Conservation (phyloP, 2,888 invertebrate genomes). For the Drosophila fulvimacula region DNA sequence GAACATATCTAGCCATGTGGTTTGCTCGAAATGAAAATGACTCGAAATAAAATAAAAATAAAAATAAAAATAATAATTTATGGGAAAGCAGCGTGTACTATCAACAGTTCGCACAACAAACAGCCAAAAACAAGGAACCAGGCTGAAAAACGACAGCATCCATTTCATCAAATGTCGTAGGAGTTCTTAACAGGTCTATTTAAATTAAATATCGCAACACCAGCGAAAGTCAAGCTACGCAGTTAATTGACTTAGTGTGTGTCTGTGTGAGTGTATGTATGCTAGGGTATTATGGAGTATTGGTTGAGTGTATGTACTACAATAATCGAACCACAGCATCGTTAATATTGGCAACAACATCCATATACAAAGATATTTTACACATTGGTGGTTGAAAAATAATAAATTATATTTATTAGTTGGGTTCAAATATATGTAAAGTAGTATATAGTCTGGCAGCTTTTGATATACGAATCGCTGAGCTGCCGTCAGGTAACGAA, state of each 20-base stretch:
- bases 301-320: slow-evolving; percentile 48
- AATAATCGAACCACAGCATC: slow-evolving; percentile 35
- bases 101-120: slow-evolving; percentile 62
- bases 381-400: slow-evolving; percentile 42
- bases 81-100: slow-evolving; percentile 56
- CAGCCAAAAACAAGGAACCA: slow-evolving; percentile 61
- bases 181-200: slow-evolving; percentile 42
- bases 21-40: not conserved
- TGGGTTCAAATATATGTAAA: slow-evolving; percentile 10
- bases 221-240: slow-evolving; percentile 68
- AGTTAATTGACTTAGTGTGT: slow-evolving; percentile 33
- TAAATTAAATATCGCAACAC: slow-evolving; percentile 63
- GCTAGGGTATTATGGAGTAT: slow-evolving; percentile 11
- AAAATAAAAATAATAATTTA: slow-evolving; percentile 19
- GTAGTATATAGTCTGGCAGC: slow-evolving; percentile 17
- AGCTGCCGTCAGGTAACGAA: slow-evolving; percentile 55
- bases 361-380: slow-evolving; percentile 55
- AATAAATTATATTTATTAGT: slow-evolving; percentile 18
- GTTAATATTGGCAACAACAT: slow-evolving; percentile 55
- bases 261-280: slow-evolving; percentile 7
- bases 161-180: slow-evolving; percentile 26
- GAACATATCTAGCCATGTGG: slow-evolving; percentile 15
- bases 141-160: slow-evolving; percentile 38
- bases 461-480: slow-evolving; percentile 20
- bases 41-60: slow-evolving; percentile 19